A percentile compares a stretch with the other conserved stretches of the same genome.
These are phyloP conservation scores for Chiloscyllium plagiosum DNA, from an alignment of 2,113 vertebrate species.

Conservation along the genomic window DNA sequence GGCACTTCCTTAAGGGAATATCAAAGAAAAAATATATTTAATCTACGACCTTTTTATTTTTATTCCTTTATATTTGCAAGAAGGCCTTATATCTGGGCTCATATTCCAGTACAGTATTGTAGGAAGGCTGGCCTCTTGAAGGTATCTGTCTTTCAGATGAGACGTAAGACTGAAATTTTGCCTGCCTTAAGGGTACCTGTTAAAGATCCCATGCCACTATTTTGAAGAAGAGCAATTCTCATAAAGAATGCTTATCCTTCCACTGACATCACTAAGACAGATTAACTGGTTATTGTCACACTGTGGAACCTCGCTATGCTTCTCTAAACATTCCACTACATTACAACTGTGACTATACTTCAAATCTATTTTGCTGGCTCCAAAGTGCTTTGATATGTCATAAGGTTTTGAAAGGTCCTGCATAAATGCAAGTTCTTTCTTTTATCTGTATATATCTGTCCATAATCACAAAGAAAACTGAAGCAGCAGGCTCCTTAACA, in stretches of 20 bases:
- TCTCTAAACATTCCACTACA: neutral
- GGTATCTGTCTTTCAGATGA: neutral
- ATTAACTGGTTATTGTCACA: neutral
- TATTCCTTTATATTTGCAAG: neutral
- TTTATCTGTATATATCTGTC: neutral
- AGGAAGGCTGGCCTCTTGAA: neutral
- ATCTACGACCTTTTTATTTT: neutral
- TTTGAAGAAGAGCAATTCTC: neutral
- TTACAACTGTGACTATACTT: neutral
- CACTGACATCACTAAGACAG: neutral
- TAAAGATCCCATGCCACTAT: neutral
- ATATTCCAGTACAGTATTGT: neutral
- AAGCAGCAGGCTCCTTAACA: neutral
- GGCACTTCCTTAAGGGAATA: neutral
- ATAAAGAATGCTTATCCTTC: neutral
- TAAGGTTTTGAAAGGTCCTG: neutral
- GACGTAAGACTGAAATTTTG: neutral
- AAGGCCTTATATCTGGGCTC: neutral
- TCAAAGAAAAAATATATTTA: constrained; percentile 10
- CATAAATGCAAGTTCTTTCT: neutral
- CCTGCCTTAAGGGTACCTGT: neutral
- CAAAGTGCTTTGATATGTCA: no score
- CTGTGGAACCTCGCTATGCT: neutral
- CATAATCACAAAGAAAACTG: neutral
- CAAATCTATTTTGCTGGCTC: neutral